Base-by-base conservation (phyloP, 2,797 vertebrate genomes). In the Parotocinclus haroldoi region DNA sequence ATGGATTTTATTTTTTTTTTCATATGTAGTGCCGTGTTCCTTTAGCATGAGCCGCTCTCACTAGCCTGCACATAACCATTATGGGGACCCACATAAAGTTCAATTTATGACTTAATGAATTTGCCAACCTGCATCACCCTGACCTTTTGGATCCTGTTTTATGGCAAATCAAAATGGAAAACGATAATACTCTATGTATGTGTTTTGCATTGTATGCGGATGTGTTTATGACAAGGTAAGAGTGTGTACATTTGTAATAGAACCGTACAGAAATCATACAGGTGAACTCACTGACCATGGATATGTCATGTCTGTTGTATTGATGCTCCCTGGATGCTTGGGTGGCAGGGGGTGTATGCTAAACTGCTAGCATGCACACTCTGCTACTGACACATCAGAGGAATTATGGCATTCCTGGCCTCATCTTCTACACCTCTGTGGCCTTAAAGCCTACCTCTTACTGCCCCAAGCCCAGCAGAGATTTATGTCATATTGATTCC, bases 401-500 rank as follows among this genome's bases (percentile, higher is more conserved):
- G 81, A 84, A 84, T 85, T 87, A 85, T 72, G 46, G 71, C 46
- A 46, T 52, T 71, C 76, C 65, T 76, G 52, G 58, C 61, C 73
- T 68, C 61, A 58, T 74, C 79, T 74, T 55, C 68, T 66, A 80
- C 73, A 67, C 74, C 38, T 72, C 68, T 73, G 77, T 69, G 60
- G 16, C 78, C 73, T 37, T 75, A 69, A 72, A 74, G 73, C 76
- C 61, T 66, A 53, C 65, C 77, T 63, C 72, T 69, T 65, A 58
- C 79, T 79, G 74, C 72, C 60, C 56, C 72, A 67, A 64, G 58
- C 81, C 81, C 81, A 86, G 85, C 76, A 84, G 55, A 87, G 85
- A 85, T 88, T 88, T 84, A 88, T 84, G 79, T 73, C 60, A 38
- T 87, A 90, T 91, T 83, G 88, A 89, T 89, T 79, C 78, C 51